Conservation (phyloP, 2,113 vertebrate species). For the Maccullochella peelii region DNA sequence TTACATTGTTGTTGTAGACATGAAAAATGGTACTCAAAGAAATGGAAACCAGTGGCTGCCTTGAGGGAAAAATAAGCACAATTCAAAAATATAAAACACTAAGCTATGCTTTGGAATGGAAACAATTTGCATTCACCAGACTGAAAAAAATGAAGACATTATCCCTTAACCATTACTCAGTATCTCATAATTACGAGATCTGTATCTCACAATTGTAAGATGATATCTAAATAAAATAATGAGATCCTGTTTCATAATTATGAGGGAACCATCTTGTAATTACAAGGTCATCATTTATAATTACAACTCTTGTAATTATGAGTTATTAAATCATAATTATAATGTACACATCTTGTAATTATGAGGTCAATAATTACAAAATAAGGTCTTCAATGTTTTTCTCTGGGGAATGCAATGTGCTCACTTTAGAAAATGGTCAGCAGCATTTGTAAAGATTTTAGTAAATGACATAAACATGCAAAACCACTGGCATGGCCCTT, state of each 20-base stretch:
- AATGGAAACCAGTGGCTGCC: background rate
- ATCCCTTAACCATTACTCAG: background rate
- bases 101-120: background rate
- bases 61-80: background rate
- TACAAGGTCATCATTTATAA: background rate
- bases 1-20: background rate
- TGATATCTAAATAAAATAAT: background rate
- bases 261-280: background rate
- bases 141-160: background rate
- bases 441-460: background rate
- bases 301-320: background rate
- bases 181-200: background rate
- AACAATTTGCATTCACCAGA: background rate
- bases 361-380: background rate
- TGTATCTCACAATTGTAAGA: background rate
- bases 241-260: background rate
- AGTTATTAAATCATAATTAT: background rate
- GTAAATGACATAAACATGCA: background rate
- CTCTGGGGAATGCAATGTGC: background rate
- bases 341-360: background rate
- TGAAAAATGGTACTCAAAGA: no score
- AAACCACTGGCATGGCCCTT: background rate
- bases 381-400: background rate
- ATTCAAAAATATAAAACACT: background rate
- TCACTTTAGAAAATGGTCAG: background rate